A percentile compares a stretch with the other conserved stretches of the same genome.
Conservation (phyloP, 2,888 invertebrate species). For the Ennomos fuscantarius region DNA sequence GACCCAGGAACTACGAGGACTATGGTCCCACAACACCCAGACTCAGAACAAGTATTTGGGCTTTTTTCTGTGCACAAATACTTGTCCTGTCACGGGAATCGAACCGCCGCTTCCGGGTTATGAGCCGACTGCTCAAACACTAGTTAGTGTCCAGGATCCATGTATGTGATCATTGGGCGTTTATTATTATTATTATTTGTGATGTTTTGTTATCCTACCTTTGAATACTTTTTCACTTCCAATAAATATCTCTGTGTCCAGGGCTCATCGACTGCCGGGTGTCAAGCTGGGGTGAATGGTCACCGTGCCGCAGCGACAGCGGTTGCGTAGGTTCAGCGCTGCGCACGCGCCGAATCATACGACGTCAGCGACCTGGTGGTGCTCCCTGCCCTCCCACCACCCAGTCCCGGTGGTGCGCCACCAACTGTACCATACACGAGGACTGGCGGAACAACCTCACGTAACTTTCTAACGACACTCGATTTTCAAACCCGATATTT, state of each 20-base stretch:
- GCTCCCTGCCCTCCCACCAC: conserved; percentile 92
- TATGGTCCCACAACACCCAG: no score
- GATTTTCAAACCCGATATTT: conserved; percentile 28
- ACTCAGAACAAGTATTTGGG: no score
- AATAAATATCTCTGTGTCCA: conserved; percentile 44
- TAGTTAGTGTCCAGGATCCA: no score
- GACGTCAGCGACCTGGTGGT: conserved; percentile 92
- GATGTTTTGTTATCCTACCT: no score
- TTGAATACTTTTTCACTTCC: no score
- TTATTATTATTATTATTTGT: no score
- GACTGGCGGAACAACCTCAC: conserved; percentile 77
- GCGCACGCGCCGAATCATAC: conserved; percentile 91
- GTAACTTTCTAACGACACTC: conserved; percentile 52
- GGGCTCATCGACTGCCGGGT: conserved; percentile 92
- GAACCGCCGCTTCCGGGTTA: no score
- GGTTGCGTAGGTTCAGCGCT: conserved; percentile 96
- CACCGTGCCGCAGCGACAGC: conserved; percentile 94
- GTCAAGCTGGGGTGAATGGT: conserved; percentile 94
- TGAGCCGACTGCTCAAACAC: no score
- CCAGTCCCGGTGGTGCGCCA: conserved; percentile 95
- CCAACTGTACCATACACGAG: conserved; percentile 76
- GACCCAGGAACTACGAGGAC: no score
- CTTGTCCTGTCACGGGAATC: no score
- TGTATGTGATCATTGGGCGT: no score
- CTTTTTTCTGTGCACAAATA: no score